Evolutionary conservation across 1,140 invertebrate species (phyloP), one percentile per base, ranked within the genome.

Genomic region (Pogonus chalceus): DNA sequence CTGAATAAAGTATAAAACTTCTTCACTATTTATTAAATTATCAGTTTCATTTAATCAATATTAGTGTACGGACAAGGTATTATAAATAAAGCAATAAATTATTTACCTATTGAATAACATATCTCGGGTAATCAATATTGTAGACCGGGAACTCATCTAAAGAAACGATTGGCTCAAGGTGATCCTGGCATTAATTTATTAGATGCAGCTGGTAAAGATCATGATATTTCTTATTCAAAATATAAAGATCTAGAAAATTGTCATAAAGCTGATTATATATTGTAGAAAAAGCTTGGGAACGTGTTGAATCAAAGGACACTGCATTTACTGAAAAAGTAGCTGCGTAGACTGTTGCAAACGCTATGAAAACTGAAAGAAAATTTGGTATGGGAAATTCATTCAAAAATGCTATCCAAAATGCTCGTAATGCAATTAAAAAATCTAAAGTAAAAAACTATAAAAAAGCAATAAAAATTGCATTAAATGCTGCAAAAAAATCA

Each of bases 311-410:
- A 14, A 66, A 58, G 54, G 64, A 74, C 52, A 37, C 65, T 46
- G 54, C 23, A 54, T 49, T 68, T 10, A 56, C 54, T 16, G 67
- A 69, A 62, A 64, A 59, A 63, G 31, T 53, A 9, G 56, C 64
- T 20, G 64, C 65, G 20, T 66, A 48, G 21, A 39, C 51, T 10
- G 60, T 69, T 7, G 58, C 66, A 14, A 63, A 58, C 18, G 51
- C 57, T 26, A 70, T 71, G 60, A 67, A 65, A 55, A 14, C 57
- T 21, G 70, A 70, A 66, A 7, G 35, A 18, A 68, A 66, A 59
- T 35, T 70, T 1, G 67, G 66, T 1, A 62, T 64, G 54, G 61
- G 62, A 54, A 20, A 48, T n/a, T 2, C 23, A 23, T 48, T n/a
- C 24, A n/a, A 49, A 53, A 20, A 51, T 4, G 18, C 23, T 16